Percentiles rank a stretch among this genome's conserved stretches.
Evolutionary conservation across 2,797 vertebrate species (phyloP).

Genomic region (Labroides dimidiatus): DNA sequence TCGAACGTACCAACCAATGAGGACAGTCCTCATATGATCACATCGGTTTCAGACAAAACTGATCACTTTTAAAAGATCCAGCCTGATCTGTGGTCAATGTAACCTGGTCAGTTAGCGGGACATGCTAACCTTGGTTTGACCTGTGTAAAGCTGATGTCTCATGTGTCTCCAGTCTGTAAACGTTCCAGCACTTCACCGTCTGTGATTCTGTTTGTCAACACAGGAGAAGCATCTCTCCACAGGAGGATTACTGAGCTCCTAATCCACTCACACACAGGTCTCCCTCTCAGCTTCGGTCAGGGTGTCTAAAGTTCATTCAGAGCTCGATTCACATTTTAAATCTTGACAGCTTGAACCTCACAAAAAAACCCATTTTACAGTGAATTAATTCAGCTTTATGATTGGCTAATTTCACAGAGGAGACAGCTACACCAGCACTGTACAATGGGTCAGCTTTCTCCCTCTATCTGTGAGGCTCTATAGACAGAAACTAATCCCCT

Average conservation of each 20-base stretch:
- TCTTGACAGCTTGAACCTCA: slow-evolving; percentile 7
- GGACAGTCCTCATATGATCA: too few relatives aligned
- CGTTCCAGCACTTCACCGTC: background rate
- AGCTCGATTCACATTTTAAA: background rate
- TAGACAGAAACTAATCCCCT: slow-evolving; percentile 69
- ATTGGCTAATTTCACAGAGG: slow-evolving; percentile 38
- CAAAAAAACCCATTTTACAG: background rate
- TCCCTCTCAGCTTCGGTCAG: background rate
- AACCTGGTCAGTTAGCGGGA: too few relatives aligned
- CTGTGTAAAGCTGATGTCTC: too few relatives aligned
- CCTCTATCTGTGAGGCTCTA: slow-evolving; percentile 46
- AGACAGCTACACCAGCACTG: slow-evolving; percentile 23
- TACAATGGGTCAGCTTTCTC: slow-evolving; percentile 47
- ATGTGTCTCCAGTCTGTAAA: too few relatives aligned
- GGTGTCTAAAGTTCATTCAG: background rate
- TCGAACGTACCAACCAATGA: too few relatives aligned
- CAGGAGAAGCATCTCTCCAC: background rate
- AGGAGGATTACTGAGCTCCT: background rate
- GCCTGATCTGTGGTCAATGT: too few relatives aligned
- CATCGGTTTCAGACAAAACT: too few relatives aligned
- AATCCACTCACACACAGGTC: background rate
- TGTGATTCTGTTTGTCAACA: background rate
- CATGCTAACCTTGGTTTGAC: too few relatives aligned
- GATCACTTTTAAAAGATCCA: too few relatives aligned
- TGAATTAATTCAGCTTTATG: slow-evolving; percentile 36